These are phyloP conservation scores for Myripristis murdjan DNA, from an alignment of 2,797 vertebrate genomes.

Conservation along the genomic window DNA sequence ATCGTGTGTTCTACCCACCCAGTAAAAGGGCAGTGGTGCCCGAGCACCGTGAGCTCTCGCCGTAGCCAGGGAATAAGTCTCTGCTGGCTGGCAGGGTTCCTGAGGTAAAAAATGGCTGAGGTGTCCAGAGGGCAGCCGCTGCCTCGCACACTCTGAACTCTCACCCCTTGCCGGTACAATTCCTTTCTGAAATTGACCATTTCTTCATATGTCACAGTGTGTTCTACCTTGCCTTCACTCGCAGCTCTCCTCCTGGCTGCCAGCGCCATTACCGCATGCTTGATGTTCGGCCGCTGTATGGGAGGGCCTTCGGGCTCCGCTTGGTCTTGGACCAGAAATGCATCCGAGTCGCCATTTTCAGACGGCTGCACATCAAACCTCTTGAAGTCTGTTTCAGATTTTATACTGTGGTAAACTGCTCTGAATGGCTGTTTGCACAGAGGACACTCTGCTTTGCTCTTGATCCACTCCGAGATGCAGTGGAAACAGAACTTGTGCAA, in stretches of 20 bases:
- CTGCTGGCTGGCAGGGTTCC: slow-evolving; percentile 95
- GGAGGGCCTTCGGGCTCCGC: slow-evolving; percentile 78
- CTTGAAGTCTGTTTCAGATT: slow-evolving; percentile 93
- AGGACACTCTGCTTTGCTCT: slow-evolving; percentile 97
- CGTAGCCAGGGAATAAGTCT: slow-evolving; percentile 94
- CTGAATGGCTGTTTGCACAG: slow-evolving; percentile 95
- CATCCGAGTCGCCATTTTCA: slow-evolving; percentile 88
- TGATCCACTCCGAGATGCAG: slow-evolving; percentile 97
- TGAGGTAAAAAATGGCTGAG: slow-evolving; percentile 92
- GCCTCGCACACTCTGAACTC: slow-evolving; percentile 89
- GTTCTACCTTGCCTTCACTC: slow-evolving; percentile 85
- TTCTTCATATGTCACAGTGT: slow-evolving; percentile 89
- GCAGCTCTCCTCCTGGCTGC: slow-evolving; percentile 85
- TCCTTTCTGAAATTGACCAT: slow-evolving; percentile 93
- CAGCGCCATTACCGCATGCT: slow-evolving; percentile 87
- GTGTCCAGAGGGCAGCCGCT: slow-evolving; percentile 92
- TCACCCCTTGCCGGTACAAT: slow-evolving; percentile 91
- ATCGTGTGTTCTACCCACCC: slow-evolving; percentile 95
- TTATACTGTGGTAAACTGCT: slow-evolving; percentile 94
- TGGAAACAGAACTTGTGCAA: slow-evolving; percentile 96
- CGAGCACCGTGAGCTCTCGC: slow-evolving; percentile 92
- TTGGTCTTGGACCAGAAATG: too few species aligned
- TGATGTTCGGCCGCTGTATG: slow-evolving; percentile 79
- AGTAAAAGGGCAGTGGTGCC: slow-evolving; percentile 91
- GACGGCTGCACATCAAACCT: slow-evolving; percentile 88